Evolutionary conservation across 2,888 invertebrate genomes (phyloP).

Genomic region (Drepanosiphum platanoidis): DNA sequence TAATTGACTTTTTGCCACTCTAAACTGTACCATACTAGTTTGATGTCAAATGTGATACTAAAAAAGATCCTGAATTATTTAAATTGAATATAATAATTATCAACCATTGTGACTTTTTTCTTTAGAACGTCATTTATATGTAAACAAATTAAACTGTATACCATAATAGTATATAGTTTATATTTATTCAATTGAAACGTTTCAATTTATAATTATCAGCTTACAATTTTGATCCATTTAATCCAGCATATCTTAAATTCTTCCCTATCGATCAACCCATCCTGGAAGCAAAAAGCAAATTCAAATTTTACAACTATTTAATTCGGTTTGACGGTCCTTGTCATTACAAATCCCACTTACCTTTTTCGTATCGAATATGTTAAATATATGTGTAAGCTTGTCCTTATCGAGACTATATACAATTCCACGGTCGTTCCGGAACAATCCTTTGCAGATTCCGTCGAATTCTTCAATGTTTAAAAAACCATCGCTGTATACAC

Average conservation of each 20-base stretch:
- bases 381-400: constrained; percentile 79
- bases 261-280: constrained; percentile 81
- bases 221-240: constrained; percentile 88
- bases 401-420: constrained; percentile 81
- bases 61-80: too few species aligned
- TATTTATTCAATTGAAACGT: neutral
- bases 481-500: constrained; percentile 76
- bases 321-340: neutral
- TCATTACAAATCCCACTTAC: constrained; percentile 64
- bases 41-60: too few species aligned
- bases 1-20: too few species aligned
- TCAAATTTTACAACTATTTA: neutral
- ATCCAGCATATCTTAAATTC: constrained; percentile 90
- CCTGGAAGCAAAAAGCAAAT: constrained; percentile 66
- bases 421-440: constrained; percentile 86
- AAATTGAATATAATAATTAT: too few species aligned
- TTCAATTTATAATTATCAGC: neutral
- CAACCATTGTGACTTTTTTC: too few species aligned
- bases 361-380: constrained; percentile 81
- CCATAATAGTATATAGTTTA: neutral
- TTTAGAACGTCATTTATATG: too few species aligned
- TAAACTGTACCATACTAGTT: too few species aligned
- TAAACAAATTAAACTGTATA: neutral
- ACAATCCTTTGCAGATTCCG: constrained; percentile 83
- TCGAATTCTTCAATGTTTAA: constrained; percentile 82